A percentile compares a stretch with the other conserved stretches of the same genome.
Evolutionary conservation across 2,797 vertebrate genomes (phyloP).

Genomic region (Melopsittacus undulatus): DNA sequence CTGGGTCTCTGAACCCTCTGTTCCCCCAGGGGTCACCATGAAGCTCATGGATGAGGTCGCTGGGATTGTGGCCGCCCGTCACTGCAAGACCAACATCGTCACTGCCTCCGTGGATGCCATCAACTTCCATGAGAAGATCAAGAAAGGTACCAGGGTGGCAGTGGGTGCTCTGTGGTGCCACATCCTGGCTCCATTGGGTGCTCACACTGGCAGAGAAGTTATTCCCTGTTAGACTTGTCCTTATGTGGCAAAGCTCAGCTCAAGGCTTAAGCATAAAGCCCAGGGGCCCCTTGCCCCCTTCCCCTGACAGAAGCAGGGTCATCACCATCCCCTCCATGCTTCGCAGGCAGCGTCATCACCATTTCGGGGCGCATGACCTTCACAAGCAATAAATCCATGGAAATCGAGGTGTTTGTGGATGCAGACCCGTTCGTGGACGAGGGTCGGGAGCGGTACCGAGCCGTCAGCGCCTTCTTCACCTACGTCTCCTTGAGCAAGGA

Average conservation of each 20-base stretch:
- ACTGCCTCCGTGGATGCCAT: slow-evolving; percentile 94
- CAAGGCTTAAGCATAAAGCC: background rate
- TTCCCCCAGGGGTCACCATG: slow-evolving; percentile 90
- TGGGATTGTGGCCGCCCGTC: slow-evolving; percentile 89
- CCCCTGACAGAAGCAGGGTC: background rate
- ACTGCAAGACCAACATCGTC: slow-evolving; percentile 95
- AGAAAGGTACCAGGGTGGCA: slow-evolving; percentile 79
- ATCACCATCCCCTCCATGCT: background rate
- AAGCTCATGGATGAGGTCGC: slow-evolving; percentile 98
- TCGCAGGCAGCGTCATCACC: slow-evolving; percentile 88
- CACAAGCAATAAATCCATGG: slow-evolving; percentile 94
- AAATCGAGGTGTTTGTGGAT: slow-evolving; percentile 94
- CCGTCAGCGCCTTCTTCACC: slow-evolving; percentile 93
- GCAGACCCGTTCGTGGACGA: slow-evolving; percentile 81
- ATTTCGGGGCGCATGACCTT: slow-evolving; percentile 93
- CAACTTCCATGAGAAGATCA: slow-evolving; percentile 95
- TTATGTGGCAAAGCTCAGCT: rapidly evolving
- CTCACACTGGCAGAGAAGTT: rapidly evolving
- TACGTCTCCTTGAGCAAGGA: slow-evolving; percentile 92
- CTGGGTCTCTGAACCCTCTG: background rate
- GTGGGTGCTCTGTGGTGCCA: background rate
- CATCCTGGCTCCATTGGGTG: background rate
- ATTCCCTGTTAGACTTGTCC: background rate
- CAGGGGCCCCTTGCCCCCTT: background rate
- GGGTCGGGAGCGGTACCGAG: slow-evolving; percentile 82